Evolutionary conservation across 2,797 vertebrate species (phyloP), one percentile per base, ranked within the genome.

Genomic region (Delichon dasypus): DNA sequence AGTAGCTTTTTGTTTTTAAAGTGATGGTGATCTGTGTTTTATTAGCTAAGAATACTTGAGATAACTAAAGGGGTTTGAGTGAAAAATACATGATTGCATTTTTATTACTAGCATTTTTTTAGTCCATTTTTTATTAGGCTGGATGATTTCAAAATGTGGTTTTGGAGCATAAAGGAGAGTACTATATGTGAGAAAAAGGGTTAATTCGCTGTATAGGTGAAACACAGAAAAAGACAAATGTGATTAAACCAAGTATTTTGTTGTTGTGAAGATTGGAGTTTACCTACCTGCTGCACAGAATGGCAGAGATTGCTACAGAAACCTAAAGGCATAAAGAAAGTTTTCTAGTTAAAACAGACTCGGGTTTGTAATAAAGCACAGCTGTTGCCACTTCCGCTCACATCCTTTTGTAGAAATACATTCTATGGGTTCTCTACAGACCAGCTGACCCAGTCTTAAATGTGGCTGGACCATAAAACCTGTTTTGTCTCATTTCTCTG

Each of bases 391-490:
- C 73, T 95, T 95, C 90, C 77, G 30, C 85, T 95, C 50, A 30
- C 83, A 66, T 88, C 92, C 66, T 53, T 42, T 25, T 64, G 53
- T 44, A 89, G 55, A 36, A 29, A 22, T 60, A 30, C 0, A 4
- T 96, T 95, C 71, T 92, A 71, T 82, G 91, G 67, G 15, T 60
- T 95, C 94, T 90, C 65, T 85, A 30, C 65, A 71, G 76, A 91
- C 71, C 93, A 96, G 87, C 94, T 96, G 95, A 96, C 93, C 94
- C 91, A 78, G 74, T 58, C 93, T 84, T 92, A 90, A 96, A 92
- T 90, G 91, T 77, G 93, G 60, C 75, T 96, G 87, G 95, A 95
- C 90, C 88, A 91, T 95, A 85, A 94, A 96, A 94, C 96, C 68
- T 87, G 42, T 94, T 92, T 93, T 95, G 87, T 94, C 64, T 89